phyloP scores from a whole-genome alignment of 2,888 invertebrate genomes.

The Drosophila histrio region DNA sequence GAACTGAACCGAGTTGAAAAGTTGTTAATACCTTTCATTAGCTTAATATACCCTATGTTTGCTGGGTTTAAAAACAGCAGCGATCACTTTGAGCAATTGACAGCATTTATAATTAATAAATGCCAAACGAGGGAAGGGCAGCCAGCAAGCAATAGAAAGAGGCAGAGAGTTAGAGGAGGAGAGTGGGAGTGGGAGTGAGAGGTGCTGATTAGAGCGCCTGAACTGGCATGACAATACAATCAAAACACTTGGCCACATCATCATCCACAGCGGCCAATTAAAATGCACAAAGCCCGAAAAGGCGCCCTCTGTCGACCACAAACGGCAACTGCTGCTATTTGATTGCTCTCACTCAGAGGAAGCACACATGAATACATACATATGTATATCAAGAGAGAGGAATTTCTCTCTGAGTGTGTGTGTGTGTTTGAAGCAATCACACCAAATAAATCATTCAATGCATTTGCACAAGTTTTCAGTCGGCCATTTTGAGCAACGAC shows the following conservation, averaged over 20 bases:
- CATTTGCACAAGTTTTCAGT: slow-evolving; percentile 61
- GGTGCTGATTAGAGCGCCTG: slow-evolving; percentile 60
- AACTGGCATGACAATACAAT: slow-evolving; percentile 73
- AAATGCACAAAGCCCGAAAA: slow-evolving; percentile 70
- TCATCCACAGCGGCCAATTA: slow-evolving; percentile 68
- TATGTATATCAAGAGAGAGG: neutral
- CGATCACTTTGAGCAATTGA: slow-evolving; percentile 68
- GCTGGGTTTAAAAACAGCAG: neutral
- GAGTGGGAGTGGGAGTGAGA: slow-evolving; percentile 1
- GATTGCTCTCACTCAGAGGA: slow-evolving; percentile 43
- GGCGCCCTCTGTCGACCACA: slow-evolving; percentile 68
- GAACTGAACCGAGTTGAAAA: too few relatives aligned
- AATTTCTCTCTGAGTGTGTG: slow-evolving; percentile 3
- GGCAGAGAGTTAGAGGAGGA: neutral
- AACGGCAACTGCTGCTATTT: slow-evolving; percentile 57
- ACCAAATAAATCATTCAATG: slow-evolving; percentile 78
- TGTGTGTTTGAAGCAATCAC: slow-evolving; percentile 67
- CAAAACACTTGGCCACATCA: slow-evolving; percentile 68
- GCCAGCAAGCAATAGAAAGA: neutral
- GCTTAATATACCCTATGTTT: neutral
- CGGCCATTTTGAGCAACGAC: slow-evolving; percentile 61
- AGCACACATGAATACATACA: neutral
- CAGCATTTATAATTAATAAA: slow-evolving; percentile 78
- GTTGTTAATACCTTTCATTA: neutral
- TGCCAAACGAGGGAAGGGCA: slow-evolving; percentile 22